A percentile compares a stretch with the other conserved stretches of the same genome.
Evolutionary conservation across 2,113 vertebrate genomes (phyloP).

Genomic region (Phaetusa simplex): DNA sequence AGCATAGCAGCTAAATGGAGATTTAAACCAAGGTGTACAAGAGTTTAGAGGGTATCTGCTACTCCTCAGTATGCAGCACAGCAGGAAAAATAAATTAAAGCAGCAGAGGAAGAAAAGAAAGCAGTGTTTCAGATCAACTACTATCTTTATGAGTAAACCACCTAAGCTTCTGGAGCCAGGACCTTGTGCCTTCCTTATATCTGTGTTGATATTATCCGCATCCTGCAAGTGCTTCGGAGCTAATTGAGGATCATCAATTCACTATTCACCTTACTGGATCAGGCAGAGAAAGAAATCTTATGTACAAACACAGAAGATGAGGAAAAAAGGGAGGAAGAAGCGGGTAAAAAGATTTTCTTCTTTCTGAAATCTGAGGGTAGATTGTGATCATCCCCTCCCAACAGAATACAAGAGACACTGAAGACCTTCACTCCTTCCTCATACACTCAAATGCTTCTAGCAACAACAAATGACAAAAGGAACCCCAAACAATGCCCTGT

Average conservation of each 20-base stretch:
- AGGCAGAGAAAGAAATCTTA: background rate
- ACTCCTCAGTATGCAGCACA: background rate
- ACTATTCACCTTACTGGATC: background rate
- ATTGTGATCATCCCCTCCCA: background rate
- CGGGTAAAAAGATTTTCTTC: background rate
- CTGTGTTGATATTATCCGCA: background rate
- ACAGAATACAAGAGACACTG: background rate
- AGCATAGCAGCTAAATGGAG: background rate
- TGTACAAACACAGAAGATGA: background rate
- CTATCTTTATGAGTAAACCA: background rate
- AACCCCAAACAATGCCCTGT: rapidly evolving
- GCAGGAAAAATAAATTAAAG: background rate
- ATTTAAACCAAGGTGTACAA: background rate
- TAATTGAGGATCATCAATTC: background rate
- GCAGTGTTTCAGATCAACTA: background rate
- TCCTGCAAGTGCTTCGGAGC: background rate
- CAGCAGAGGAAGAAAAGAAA: background rate
- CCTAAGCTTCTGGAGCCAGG: background rate
- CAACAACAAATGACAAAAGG: background rate
- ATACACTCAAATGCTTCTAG: background rate
- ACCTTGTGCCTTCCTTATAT: background rate
- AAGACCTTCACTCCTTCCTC: background rate
- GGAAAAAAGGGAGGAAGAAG: background rate
- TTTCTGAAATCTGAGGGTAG: background rate
- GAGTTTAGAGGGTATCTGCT: background rate